Evolutionary conservation across 2,113 vertebrate genomes (phyloP).

Genomic region (Chaetodon trifascialis): DNA sequence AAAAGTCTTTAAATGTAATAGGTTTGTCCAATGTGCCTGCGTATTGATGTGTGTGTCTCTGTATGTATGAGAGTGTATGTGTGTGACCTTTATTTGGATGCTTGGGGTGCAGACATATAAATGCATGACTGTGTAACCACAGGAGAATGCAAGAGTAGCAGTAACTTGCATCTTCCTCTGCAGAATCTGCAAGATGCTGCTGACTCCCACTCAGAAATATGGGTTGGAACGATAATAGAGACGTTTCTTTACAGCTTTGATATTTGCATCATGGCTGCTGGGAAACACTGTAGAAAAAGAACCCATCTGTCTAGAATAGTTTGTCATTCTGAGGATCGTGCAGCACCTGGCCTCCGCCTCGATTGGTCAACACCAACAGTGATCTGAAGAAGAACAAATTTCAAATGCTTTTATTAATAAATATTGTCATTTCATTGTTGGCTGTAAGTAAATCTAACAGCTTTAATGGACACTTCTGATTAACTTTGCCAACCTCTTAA

Average conservation of each 20-base stretch:
- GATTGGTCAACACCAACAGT: not conserved
- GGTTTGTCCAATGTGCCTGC: slow-evolving; percentile 10
- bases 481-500: not conserved
- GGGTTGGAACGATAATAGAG: slow-evolving; percentile 77
- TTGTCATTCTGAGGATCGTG: not conserved
- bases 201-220: slow-evolving; percentile 35
- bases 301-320: not conserved
- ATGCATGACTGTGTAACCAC: slow-evolving; percentile 63
- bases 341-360: not conserved
- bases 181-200: slow-evolving; percentile 67
- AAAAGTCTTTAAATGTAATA: not conserved
- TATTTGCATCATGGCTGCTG: not conserved
- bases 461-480: not conserved
- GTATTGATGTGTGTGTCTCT: not conserved
- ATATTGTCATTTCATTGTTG: not conserved
- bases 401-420: not conserved
- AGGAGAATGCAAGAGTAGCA: slow-evolving; percentile 43
- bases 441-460: not conserved
- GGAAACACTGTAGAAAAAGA: not conserved
- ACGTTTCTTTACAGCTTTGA: not conserved
- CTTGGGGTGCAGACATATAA: slow-evolving; percentile 33
- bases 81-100: slow-evolving; percentile 33
- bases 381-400: not conserved
- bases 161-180: slow-evolving; percentile 66
- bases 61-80: slow-evolving; percentile 5